phyloP scores from a whole-genome alignment of 2,888 invertebrate species.

The Cosmopolites sordidus region DNA sequence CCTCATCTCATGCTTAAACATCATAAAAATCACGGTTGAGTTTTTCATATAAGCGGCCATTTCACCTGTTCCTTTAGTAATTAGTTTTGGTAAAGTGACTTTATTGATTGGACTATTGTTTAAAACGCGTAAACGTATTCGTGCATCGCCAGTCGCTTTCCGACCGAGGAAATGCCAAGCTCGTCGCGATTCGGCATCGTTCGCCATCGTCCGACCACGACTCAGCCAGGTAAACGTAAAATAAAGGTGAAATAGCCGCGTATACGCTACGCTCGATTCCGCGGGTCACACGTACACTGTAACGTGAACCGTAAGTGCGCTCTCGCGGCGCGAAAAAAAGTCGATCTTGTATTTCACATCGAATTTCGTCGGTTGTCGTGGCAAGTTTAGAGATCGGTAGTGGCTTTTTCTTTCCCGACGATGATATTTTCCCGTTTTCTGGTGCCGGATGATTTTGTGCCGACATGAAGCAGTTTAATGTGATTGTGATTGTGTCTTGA shows the following conservation, averaged over 20 bases:
- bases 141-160: background rate
- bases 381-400: no score
- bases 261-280: constrained; percentile 15
- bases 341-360: constrained; percentile 7
- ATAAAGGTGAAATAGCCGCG: constrained; percentile 23
- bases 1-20: no score
- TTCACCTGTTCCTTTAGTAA: constrained; percentile 1
- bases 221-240: constrained; percentile 15
- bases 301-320: constrained; percentile 13
- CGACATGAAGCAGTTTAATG: no score
- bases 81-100: constrained; percentile 14
- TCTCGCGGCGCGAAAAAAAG: constrained; percentile 8
- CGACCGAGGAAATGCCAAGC: background rate
- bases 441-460: no score
- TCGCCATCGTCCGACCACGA: constrained; percentile 6
- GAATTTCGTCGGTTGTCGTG: no score
- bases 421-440: no score
- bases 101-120: constrained; percentile 14
- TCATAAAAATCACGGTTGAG: no score
- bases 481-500: no score
- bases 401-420: no score
- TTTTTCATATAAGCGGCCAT: no score
- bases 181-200: constrained; percentile 16
- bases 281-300: constrained; percentile 14
- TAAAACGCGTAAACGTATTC: background rate